Percentiles rank a stretch among this genome's conserved stretches.
phyloP scores from a whole-genome alignment of 2,888 invertebrate genomes.

The Morpho helenor region DNA sequence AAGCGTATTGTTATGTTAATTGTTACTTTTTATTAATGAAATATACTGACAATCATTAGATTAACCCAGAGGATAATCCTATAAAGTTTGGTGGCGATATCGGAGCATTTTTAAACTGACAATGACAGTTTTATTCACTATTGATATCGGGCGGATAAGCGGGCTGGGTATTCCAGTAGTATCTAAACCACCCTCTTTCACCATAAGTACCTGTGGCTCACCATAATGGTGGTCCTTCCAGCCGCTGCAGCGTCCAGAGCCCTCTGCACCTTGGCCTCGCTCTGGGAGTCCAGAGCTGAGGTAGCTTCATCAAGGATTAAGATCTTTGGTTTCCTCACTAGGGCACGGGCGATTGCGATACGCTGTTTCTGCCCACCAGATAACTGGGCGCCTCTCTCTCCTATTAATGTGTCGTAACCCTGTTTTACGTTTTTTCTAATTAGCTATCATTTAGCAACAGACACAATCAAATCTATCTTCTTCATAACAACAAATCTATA shows the following conservation, averaged over 20 bases:
- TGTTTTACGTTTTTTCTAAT: constrained; percentile 32
- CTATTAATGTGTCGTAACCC: constrained; percentile 88
- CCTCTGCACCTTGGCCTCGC: constrained; percentile 87
- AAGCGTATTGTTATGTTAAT: no score
- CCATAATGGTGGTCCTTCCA: constrained; percentile 86
- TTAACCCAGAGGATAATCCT: no score
- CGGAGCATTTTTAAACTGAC: not conserved
- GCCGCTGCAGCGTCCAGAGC: constrained; percentile 87
- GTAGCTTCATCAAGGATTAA: constrained; percentile 90
- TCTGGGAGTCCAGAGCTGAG: constrained; percentile 89
- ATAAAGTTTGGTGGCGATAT: no score
- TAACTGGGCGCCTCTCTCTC: constrained; percentile 88
- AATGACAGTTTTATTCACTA: no score
- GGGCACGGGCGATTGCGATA: constrained; percentile 90
- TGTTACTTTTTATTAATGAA: no score
- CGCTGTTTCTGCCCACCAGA: constrained; percentile 92
- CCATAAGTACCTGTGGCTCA: constrained; percentile 80
- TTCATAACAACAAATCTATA: no score
- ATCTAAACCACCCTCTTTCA: not conserved
- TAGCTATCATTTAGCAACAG: no score
- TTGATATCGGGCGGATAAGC: no score
- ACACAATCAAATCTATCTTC: no score
- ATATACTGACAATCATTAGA: not conserved
- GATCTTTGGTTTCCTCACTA: constrained; percentile 87
- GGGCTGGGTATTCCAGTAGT: no score